Conservation (phyloP, 2,113 vertebrate species). For the Cryptomyrus ogoouensis region DNA sequence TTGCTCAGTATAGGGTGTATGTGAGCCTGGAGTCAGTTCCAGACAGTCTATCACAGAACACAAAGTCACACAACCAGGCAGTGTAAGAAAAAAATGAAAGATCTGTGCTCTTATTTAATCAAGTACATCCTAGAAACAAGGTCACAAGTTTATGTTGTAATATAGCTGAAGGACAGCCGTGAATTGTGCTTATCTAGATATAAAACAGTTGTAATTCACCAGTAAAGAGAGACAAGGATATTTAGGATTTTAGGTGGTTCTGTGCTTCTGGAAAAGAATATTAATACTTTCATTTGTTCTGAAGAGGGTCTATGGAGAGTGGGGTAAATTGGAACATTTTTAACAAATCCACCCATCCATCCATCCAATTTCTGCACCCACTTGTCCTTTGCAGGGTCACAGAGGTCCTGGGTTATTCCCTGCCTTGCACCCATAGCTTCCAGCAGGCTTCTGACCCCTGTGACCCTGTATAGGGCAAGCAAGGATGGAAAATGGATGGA, state of each 20-base stretch:
- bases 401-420: background rate
- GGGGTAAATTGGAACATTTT: background rate
- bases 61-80: no score
- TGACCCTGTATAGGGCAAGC: background rate
- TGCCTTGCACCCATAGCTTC: background rate
- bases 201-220: background rate
- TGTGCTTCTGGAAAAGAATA: background rate
- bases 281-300: background rate
- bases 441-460: background rate
- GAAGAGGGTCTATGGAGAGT: background rate
- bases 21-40: background rate
- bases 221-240: background rate
- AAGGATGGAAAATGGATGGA: background rate
- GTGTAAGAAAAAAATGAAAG: no score
- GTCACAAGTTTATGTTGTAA: no score
- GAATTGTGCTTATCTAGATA: no score
- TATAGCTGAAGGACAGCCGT: no score
- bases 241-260: background rate
- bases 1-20: background rate
- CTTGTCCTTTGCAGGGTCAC: background rate
- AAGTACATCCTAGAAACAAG: no score
- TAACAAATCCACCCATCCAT: background rate
- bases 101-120: no score
- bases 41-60: no score
- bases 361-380: background rate